Evolutionary conservation across 2,888 invertebrate genomes (phyloP).

Genomic region (Fragum sueziense): DNA sequence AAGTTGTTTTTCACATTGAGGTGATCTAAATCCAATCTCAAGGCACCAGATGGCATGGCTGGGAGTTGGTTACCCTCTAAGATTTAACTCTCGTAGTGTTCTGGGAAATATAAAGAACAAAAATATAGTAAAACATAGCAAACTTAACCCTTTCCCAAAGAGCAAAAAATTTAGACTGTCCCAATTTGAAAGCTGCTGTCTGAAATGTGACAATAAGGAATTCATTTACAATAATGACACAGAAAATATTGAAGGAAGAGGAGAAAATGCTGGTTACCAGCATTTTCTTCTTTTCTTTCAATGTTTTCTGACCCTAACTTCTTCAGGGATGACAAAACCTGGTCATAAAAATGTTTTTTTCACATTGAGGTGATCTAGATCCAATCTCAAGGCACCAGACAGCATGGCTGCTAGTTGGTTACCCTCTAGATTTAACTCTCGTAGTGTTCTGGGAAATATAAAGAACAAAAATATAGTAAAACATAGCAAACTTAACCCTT

Average conservation of each 20-base stretch:
- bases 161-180: too few relatives aligned
- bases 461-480: neutral
- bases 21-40: slow-evolving; percentile 68
- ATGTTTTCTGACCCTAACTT: too few relatives aligned
- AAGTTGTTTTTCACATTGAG: slow-evolving; percentile 80
- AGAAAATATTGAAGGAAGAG: too few relatives aligned
- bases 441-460: slow-evolving; percentile 68
- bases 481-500: neutral
- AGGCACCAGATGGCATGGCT: slow-evolving; percentile 76
- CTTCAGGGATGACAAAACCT: too few relatives aligned
- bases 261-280: too few relatives aligned
- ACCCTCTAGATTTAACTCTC: slow-evolving; percentile 79
- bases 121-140: neutral
- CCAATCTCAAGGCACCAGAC: slow-evolving; percentile 68
- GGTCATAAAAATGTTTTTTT: slow-evolving; percentile 82
- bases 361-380: slow-evolving; percentile 74
- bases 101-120: slow-evolving; percentile 58
- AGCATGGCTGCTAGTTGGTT: slow-evolving; percentile 80
- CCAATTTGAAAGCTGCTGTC: too few relatives aligned
- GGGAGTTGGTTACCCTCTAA: slow-evolving; percentile 81
- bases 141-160: neutral
- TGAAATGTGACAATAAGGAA: too few relatives aligned
- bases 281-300: too few relatives aligned
- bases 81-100: slow-evolving; percentile 73
- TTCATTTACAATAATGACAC: too few relatives aligned